These are phyloP conservation scores for Callithrix jacchus DNA, from an alignment of 2,113 vertebrate species.

Conservation along the genomic window DNA sequence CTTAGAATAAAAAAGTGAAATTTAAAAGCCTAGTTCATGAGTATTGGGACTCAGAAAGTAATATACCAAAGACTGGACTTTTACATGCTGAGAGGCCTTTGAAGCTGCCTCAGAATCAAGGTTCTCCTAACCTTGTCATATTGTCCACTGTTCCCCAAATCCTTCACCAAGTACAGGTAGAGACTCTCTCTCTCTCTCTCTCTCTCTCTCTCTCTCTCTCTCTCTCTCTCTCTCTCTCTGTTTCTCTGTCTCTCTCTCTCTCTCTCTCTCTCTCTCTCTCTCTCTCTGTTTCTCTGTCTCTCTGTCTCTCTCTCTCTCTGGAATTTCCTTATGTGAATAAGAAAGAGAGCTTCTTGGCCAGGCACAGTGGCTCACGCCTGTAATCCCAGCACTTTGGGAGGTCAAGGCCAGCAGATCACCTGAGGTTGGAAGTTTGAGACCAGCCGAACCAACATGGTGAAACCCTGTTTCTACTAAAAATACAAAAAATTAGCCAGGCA, in stretches of 20 bases:
- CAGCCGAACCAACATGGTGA: too few relatives aligned
- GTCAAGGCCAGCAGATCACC: too few relatives aligned
- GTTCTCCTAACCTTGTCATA: neutral
- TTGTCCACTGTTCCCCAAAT: neutral
- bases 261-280: neutral
- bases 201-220: neutral
- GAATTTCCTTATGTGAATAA: neutral
- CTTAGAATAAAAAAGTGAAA: conserved; percentile 1
- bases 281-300: neutral
- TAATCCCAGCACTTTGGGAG: too few relatives aligned
- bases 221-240: neutral
- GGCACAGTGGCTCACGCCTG: too few relatives aligned
- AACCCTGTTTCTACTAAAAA: too few relatives aligned
- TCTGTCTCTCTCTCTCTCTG: neutral
- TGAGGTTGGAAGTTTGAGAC: too few relatives aligned
- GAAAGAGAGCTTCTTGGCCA: neutral
- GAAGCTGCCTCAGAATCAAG: neutral
- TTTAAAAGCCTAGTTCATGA: neutral
- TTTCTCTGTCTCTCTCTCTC: neutral
- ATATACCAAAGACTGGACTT: neutral
- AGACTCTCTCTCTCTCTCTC: neutral
- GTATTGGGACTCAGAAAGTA: neutral
- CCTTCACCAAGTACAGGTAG: neutral
- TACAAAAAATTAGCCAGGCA: too few relatives aligned
- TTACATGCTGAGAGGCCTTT: neutral